These are phyloP conservation scores for Enteromius argenteus DNA, from an alignment of 2,797 vertebrate species.

Conservation along the genomic window DNA sequence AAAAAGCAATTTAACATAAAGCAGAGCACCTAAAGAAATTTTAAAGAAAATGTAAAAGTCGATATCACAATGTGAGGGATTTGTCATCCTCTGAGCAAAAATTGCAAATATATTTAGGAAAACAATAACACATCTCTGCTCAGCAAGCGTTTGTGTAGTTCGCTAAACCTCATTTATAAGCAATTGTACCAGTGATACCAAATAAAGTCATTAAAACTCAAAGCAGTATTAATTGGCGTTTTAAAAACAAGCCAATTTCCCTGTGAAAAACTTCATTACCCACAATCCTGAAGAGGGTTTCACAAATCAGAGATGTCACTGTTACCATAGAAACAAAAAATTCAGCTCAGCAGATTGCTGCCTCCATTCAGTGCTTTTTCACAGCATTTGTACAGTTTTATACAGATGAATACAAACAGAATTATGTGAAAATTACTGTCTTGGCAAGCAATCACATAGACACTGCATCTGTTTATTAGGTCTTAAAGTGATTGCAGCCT, in stretches of 20 bases:
- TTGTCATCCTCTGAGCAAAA: background rate
- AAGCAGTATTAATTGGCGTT: background rate
- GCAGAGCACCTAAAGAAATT: background rate
- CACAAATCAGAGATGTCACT: background rate
- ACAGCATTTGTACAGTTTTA: background rate
- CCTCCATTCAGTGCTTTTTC: background rate
- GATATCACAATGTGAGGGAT: background rate
- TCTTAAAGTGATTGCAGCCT: background rate
- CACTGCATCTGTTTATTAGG: background rate
- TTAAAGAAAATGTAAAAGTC: background rate
- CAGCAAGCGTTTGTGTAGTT: background rate
- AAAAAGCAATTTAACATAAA: background rate
- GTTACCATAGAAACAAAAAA: conserved; percentile 16
- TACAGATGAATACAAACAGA: background rate
- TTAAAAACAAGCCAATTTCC: background rate
- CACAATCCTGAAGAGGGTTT: background rate
- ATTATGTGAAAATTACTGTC: background rate
- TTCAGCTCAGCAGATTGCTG: background rate
- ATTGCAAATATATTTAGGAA: background rate
- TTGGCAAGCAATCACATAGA: background rate
- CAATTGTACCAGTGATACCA: background rate
- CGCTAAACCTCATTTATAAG: background rate
- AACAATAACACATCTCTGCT: background rate
- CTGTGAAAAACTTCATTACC: background rate
- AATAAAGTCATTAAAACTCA: background rate